Percentiles rank a stretch among this genome's conserved stretches.
These are phyloP conservation scores for Psittacara wagleri DNA, from an alignment of 2,113 vertebrate species.

Conservation along the genomic window DNA sequence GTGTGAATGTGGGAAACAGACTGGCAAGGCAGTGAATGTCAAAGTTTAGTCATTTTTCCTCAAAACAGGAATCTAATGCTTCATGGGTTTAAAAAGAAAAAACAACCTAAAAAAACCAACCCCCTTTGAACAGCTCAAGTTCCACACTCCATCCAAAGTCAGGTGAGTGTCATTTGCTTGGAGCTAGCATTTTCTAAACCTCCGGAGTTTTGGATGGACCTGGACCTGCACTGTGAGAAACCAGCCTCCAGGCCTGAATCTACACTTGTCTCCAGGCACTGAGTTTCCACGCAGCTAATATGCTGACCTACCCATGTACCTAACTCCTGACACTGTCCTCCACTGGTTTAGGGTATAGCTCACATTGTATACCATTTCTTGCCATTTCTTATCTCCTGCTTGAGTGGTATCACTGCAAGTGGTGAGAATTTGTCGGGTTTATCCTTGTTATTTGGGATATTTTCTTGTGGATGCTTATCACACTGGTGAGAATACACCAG, in stretches of 20 bases:
- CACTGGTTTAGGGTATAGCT: neutral
- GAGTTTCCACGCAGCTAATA: neutral
- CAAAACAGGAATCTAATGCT: neutral
- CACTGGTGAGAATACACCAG: neutral
- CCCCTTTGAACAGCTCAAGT: neutral
- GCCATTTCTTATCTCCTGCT: neutral
- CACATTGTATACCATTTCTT: neutral
- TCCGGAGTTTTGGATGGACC: neutral
- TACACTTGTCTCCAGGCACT: neutral
- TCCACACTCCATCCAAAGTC: neutral
- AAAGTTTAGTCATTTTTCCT: conserved; percentile 37
- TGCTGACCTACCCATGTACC: no score
- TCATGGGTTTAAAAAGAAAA: neutral
- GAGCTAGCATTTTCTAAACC: neutral
- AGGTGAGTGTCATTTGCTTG: neutral
- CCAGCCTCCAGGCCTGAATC: neutral
- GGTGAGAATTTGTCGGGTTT: neutral
- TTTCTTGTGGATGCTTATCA: neutral
- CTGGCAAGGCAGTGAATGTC: conserved; percentile 47
- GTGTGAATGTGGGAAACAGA: neutral
- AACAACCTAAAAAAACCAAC: neutral
- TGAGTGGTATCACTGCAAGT: neutral
- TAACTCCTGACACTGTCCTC: neutral
- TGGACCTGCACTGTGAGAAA: neutral
- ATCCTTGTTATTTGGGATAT: neutral